Percentiles rank a stretch among this genome's conserved stretches.
phyloP scores from a whole-genome alignment of 2,888 invertebrate species.

The Xylophagus ater region DNA sequence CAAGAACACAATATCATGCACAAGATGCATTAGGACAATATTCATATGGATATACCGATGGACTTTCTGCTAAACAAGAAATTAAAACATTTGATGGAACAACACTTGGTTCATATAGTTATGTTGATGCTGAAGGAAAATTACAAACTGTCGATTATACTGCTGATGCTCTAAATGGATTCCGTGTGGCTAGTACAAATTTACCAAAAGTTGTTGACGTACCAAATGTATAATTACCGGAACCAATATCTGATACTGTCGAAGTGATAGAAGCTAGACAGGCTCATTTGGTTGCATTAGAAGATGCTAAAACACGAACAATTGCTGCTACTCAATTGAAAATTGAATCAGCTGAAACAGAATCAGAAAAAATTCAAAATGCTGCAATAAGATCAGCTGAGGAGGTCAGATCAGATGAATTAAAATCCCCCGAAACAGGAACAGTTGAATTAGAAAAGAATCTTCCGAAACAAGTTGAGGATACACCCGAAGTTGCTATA shows the following conservation, averaged over 20 bases:
- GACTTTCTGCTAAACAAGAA: conserved; percentile 44
- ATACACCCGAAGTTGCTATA: too few species aligned
- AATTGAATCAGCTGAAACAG: conserved; percentile 16
- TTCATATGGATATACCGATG: conserved; percentile 44
- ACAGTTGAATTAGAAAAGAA: too few species aligned
- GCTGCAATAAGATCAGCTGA: too few species aligned
- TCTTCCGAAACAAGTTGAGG: too few species aligned
- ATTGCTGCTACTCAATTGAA: too few species aligned
- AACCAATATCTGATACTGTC: conserved; percentile 37
- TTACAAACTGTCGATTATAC: too few species aligned
- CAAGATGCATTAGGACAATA: conserved; percentile 46
- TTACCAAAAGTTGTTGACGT: conserved; percentile 31
- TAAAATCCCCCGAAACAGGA: too few species aligned
- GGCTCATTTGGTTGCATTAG: conserved; percentile 34
- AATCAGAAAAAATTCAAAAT: too few species aligned
- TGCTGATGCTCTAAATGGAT: conserved; percentile 41
- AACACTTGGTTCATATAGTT: conserved; percentile 43
- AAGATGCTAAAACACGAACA: conserved; percentile 29
- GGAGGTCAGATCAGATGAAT: too few species aligned
- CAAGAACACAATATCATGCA: conserved; percentile 43
- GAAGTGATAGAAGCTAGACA: conserved; percentile 40
- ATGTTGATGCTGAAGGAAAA: too few species aligned
- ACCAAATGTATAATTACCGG: conserved; percentile 8
- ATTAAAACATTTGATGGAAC: conserved; percentile 41
- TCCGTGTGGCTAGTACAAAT: conserved; percentile 46